Conservation (phyloP, 2,113 vertebrate genomes). For the Paradoxurus hermaphroditus region DNA sequence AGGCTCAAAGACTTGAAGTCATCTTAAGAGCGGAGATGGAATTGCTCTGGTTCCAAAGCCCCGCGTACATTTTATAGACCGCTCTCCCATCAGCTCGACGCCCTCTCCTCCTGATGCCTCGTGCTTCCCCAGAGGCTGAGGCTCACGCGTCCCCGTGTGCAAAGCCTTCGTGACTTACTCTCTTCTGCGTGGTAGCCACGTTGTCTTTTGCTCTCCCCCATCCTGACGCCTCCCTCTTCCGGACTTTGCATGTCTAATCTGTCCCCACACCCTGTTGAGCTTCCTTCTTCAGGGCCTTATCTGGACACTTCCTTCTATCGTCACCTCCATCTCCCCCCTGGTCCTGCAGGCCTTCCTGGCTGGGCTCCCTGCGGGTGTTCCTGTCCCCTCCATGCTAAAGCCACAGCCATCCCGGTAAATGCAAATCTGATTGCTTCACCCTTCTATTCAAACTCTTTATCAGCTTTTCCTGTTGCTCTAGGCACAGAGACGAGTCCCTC, state of each 20-base stretch:
- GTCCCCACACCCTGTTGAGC: no score
- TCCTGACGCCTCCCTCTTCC: not conserved
- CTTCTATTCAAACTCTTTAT: not conserved
- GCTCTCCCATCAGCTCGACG: not conserved
- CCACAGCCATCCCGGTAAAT: not conserved
- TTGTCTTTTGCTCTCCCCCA: not conserved
- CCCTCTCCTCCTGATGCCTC: not conserved
- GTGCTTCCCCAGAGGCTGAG: not conserved
- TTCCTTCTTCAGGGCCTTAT: not conserved
- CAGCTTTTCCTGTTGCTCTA: not conserved
- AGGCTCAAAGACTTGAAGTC: not conserved
- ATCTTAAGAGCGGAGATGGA: not conserved
- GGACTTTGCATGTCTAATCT: not conserved
- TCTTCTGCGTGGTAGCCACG: rapidly evolving
- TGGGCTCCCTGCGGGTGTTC: not conserved
- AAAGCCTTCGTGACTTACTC: not conserved
- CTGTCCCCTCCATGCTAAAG: not conserved
- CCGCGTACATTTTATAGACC: not conserved
- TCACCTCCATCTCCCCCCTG: not conserved
- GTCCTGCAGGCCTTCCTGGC: not conserved
- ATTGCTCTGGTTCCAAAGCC: not conserved
- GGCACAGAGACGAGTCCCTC: not conserved
- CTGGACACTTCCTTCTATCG: not conserved
- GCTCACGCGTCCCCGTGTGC: not conserved
- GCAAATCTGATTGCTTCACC: not conserved